These are phyloP conservation scores for Drosophila buzzatii DNA, from an alignment of 2,888 invertebrate species.

Conservation along the genomic window DNA sequence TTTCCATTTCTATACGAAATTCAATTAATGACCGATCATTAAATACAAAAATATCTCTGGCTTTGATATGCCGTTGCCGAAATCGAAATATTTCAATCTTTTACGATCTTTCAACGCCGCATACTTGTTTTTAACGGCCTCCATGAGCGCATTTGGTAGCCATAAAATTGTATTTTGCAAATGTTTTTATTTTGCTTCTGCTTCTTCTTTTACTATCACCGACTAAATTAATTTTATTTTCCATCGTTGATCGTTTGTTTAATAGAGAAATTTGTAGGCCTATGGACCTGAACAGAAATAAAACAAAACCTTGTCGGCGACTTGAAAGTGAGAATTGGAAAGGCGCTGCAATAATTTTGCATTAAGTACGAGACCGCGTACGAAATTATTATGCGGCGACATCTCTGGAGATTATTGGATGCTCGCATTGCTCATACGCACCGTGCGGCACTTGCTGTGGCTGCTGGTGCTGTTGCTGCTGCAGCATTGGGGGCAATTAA, in stretches of 20 bases:
- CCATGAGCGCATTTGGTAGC: constrained; percentile 38
- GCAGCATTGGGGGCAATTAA: constrained; percentile 66
- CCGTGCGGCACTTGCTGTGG: constrained; percentile 57
- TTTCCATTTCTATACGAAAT: constrained; percentile 72
- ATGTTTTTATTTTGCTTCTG: constrained; percentile 17
- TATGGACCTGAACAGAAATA: constrained; percentile 22
- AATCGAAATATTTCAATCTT: constrained; percentile 68
- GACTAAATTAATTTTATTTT: constrained; percentile 38
- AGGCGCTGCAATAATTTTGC: constrained; percentile 79
- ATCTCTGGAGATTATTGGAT: constrained; percentile 76
- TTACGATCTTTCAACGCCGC: constrained; percentile 64
- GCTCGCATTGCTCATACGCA: constrained; percentile 75
- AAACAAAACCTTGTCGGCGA: constrained; percentile 52
- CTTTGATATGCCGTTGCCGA: constrained; percentile 78
- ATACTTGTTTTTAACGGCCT: constrained; percentile 55
- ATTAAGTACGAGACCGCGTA: constrained; percentile 70
- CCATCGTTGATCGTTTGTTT: constrained; percentile 18
- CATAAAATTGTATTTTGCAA: constrained; percentile 55
- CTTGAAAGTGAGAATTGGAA: constrained; percentile 76
- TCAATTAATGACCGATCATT: constrained; percentile 84
- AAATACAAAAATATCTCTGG: constrained; percentile 68
- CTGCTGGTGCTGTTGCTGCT: constrained; percentile 19
- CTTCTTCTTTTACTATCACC: constrained; percentile 19
- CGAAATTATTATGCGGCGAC: constrained; percentile 77
- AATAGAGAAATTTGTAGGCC: constrained; percentile 63